phyloP scores from a whole-genome alignment of 2,113 vertebrate species.

The Accipiter cooperii region DNA sequence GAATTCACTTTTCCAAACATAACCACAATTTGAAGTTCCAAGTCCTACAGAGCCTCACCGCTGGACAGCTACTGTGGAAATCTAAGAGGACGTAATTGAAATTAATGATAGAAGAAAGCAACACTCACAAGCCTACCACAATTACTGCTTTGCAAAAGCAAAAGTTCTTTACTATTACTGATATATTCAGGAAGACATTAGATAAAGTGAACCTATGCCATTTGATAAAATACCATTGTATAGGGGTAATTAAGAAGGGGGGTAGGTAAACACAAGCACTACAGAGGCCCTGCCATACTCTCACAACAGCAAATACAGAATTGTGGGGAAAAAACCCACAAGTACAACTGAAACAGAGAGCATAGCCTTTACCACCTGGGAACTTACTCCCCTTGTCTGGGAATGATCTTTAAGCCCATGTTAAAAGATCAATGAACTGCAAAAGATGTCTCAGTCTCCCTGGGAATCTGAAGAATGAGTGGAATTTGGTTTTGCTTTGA shows the following conservation, averaged over 20 bases:
- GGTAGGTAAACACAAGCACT: not conserved
- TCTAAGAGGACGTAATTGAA: not conserved
- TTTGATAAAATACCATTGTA: not conserved
- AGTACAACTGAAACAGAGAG: not conserved
- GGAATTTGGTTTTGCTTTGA: conserved; percentile 46
- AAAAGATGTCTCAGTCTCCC: conserved; percentile 36
- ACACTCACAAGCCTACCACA: not conserved
- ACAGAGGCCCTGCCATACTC: not conserved
- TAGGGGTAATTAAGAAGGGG: not conserved
- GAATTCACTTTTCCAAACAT: not conserved
- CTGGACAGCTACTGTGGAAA: not conserved
- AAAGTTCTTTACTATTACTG: not conserved
- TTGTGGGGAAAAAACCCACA: not conserved
- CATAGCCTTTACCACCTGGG: not conserved
- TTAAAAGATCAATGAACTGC: conserved; percentile 35
- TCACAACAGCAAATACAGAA: not conserved
- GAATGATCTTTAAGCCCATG: not conserved
- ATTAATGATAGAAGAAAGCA: not conserved
- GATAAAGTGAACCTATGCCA: not conserved
- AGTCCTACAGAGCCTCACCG: not conserved
- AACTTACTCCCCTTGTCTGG: not conserved
- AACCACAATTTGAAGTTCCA: not conserved
- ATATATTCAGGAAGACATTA: not conserved
- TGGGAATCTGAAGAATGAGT: conserved; percentile 43
- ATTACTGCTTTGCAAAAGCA: not conserved